phyloP scores from a whole-genome alignment of 2,113 vertebrate species.

The Sebastes fasciatus region DNA sequence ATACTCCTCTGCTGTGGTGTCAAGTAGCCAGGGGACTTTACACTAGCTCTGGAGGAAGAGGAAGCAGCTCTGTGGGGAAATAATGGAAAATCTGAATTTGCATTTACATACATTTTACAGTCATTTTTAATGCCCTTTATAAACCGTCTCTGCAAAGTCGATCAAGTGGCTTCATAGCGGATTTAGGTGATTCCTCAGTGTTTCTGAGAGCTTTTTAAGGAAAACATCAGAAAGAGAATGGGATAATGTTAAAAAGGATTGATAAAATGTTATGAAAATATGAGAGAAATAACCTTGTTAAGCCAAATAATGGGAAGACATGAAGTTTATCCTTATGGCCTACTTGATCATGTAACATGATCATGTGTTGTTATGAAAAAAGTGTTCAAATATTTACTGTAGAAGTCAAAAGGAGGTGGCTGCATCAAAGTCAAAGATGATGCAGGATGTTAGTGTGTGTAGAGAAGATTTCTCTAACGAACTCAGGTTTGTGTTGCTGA shows the following conservation, averaged over 20 bases:
- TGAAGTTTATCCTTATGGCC: not conserved
- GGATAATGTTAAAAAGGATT: not conserved
- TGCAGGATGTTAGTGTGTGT: not conserved
- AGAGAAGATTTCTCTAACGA: not conserved
- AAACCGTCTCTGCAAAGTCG: not conserved
- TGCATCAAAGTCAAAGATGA: not conserved
- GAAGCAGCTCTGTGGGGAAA: not conserved
- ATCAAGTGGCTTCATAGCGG: not conserved
- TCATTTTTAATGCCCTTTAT: not conserved
- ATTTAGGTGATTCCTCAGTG: not conserved
- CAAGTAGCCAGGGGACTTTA: not conserved
- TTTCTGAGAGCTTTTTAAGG: not conserved
- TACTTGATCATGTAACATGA: not conserved
- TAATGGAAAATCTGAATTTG: not conserved
- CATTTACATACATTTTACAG: not conserved
- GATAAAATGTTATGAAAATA: not conserved
- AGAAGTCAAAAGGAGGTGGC: not conserved
- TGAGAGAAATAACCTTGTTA: not conserved
- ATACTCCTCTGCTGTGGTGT: not conserved
- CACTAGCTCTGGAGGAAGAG: not conserved
- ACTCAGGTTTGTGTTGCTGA: constrained; percentile 12
- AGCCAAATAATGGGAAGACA: no score
- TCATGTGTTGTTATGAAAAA: not conserved
- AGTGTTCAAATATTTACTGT: not conserved
- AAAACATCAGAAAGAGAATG: not conserved